Percentiles rank a stretch among this genome's conserved stretches.
phyloP scores from a whole-genome alignment of 1,140 invertebrate species.

The Atta cephalotes region DNA sequence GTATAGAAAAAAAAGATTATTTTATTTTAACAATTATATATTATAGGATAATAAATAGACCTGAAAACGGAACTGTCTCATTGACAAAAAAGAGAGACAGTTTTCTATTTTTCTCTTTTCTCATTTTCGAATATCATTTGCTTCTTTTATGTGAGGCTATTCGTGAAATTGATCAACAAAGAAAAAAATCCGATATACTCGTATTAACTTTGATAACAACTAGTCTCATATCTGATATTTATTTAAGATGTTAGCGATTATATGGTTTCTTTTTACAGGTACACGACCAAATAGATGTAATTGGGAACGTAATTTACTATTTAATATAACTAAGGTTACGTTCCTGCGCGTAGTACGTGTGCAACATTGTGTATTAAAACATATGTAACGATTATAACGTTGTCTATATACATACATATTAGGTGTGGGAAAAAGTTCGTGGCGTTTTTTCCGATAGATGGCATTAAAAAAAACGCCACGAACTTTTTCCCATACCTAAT shows the following conservation, averaged over 20 bases:
- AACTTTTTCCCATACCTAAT: too few relatives aligned
- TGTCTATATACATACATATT: slow-evolving; percentile 53
- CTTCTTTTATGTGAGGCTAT: slow-evolving; percentile 9
- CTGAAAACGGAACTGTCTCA: slow-evolving; percentile 30
- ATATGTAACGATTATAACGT: slow-evolving; percentile 48
- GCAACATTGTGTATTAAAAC: slow-evolving; percentile 69
- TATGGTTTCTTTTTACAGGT: slow-evolving; percentile 68
- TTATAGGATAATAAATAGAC: slow-evolving; percentile 11
- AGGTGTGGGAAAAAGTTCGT: too few relatives aligned
- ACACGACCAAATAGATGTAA: slow-evolving; percentile 79
- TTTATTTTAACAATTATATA: slow-evolving; percentile 9
- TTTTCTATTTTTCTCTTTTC: background rate
- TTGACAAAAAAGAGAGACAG: slow-evolving; percentile 31
- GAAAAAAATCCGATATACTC: slow-evolving; percentile 40
- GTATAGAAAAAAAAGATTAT: background rate
- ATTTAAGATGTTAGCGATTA: slow-evolving; percentile 70
- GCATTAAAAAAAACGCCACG: too few relatives aligned
- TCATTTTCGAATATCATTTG: background rate
- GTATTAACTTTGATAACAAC: slow-evolving; percentile 78
- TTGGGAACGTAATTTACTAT: slow-evolving; percentile 73
- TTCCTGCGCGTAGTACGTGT: slow-evolving; percentile 66
- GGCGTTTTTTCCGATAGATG: too few relatives aligned
- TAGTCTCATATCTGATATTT: slow-evolving; percentile 81
- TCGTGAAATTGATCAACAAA: background rate
- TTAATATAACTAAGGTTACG: slow-evolving; percentile 63